Conservation (phyloP, 1,140 invertebrate species). For the Drosophila baimaii region DNA sequence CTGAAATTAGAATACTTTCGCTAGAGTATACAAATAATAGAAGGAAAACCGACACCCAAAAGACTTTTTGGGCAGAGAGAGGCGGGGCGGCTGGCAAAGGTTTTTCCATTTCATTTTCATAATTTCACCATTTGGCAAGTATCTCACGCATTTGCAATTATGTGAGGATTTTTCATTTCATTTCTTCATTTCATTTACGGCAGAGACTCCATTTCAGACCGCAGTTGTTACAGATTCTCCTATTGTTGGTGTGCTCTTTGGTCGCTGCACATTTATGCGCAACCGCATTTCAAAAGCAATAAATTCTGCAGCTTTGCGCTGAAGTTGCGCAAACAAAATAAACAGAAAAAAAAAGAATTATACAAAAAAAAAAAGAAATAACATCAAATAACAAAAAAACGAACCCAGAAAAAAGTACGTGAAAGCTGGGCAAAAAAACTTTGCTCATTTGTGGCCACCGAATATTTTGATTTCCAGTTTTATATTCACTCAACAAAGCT, state of each 20-base stretch:
- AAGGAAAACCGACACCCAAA: constrained; percentile 12
- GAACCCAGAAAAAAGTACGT: constrained; percentile 15
- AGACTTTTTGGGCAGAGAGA: not conserved
- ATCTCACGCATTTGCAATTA: constrained; percentile 82
- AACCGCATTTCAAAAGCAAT: constrained; percentile 81
- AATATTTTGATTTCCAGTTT: constrained; percentile 67
- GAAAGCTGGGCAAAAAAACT: constrained; percentile 58
- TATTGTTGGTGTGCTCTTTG: constrained; percentile 44
- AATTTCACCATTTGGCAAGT: constrained; percentile 78
- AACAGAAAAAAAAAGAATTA: constrained; percentile 6
- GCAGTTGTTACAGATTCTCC: constrained; percentile 58
- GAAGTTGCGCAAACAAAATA: constrained; percentile 42
- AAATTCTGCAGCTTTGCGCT: constrained; percentile 70
- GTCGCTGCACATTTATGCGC: constrained; percentile 73
- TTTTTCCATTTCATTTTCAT: constrained; percentile 76
- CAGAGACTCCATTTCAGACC: constrained; percentile 43
- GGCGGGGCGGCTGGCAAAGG: constrained; percentile 2
- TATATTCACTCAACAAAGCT: constrained; percentile 43
- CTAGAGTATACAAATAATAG: constrained; percentile 9
- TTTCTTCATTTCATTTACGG: constrained; percentile 62
- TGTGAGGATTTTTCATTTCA: constrained; percentile 77
- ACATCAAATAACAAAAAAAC: constrained; percentile 28
- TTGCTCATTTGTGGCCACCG: constrained; percentile 74
- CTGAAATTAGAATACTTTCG: not conserved
- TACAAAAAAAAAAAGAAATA: constrained; percentile 13